Evolutionary conservation across 2,888 invertebrate species (phyloP), one percentile per base, ranked within the genome.

Genomic region (Athalia rosae): DNA sequence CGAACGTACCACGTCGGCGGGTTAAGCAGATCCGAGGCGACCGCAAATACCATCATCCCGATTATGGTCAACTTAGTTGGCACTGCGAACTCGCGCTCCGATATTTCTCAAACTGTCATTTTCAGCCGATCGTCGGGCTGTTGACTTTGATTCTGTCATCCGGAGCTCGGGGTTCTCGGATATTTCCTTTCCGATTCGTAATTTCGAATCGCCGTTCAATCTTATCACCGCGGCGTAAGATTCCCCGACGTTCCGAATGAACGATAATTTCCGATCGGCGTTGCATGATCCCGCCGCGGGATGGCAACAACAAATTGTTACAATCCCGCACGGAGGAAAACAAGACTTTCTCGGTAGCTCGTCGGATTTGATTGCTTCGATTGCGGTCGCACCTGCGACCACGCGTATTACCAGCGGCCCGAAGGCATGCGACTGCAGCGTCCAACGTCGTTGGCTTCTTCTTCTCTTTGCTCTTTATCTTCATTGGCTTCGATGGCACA

Each of bases 361-460:
- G 74, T 61, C 61, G 62, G 74, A 61, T 74, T 74, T 74, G 74
- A 74, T 74, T 74, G 74, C 74, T 74, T 74, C 74, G 74, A 74
- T 74, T 74, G 74, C 74, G 74, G 74, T 74, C 74, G 74, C 74
- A 62, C 74, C 74, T 74, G 74, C 74, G 62, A 74, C 74, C 61
- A 74, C 61, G 61, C 61, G 74, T 61, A 62, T 73, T 74, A 74
- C 74, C 62, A 8, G 48, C 62, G 8, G 48, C 48, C 61, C 15
- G 28, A 13, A 58, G 15, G 71, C 71, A 71, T 61, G 61, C 74
- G 74, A 74, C 61, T 74, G 61, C 28, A 28, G 61, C 61, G 61
- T 58, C 53, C 53, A 61, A 15, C 59, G 74, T 62, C 74, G 74
- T 59, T 74, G 15, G 7, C 48, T 4, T 48, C 43, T 58, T 28